These are phyloP conservation scores for Eilema griseolum DNA, from an alignment of 2,888 invertebrate genomes.

Conservation along the genomic window DNA sequence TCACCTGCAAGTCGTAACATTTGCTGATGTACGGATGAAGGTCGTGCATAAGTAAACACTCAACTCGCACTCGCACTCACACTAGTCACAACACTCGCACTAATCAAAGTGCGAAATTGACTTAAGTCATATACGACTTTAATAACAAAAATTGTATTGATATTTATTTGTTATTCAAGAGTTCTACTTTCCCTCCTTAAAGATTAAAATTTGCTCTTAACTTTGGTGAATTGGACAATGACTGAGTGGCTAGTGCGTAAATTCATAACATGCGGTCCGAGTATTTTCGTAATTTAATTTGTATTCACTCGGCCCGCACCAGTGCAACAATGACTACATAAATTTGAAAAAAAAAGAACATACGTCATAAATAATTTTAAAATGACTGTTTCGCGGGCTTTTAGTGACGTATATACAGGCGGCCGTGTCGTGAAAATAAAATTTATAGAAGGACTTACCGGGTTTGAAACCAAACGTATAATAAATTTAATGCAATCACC, in stretches of 20 bases:
- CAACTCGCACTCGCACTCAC: no score
- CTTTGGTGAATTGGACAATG: slow-evolving; percentile 18
- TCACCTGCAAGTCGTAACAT: no score
- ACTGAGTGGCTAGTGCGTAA: slow-evolving; percentile 37
- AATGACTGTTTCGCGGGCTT: slow-evolving; percentile 67
- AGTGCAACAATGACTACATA: slow-evolving; percentile 71
- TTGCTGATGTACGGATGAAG: no score
- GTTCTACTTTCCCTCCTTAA: neutral
- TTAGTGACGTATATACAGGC: slow-evolving; percentile 64
- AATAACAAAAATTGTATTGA: neutral
- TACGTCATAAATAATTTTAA: slow-evolving; percentile 70
- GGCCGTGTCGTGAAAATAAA: slow-evolving; percentile 55
- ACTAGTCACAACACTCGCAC: no score
- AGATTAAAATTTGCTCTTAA: slow-evolving; percentile 35
- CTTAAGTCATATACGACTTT: no score
- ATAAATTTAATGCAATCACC: slow-evolving; percentile 47
- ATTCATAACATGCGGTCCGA: slow-evolving; percentile 58
- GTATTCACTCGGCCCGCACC: slow-evolving; percentile 53
- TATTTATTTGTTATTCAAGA: neutral
- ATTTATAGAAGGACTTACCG: slow-evolving; percentile 55
- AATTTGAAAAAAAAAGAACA: slow-evolving; percentile 44
- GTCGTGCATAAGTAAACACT: no score
- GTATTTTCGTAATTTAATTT: slow-evolving; percentile 58
- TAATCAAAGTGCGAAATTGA: no score
- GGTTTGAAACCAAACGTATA: slow-evolving; percentile 35